phyloP scores from a whole-genome alignment of 1,140 invertebrate genomes.

The Phymastichus coffea region DNA sequence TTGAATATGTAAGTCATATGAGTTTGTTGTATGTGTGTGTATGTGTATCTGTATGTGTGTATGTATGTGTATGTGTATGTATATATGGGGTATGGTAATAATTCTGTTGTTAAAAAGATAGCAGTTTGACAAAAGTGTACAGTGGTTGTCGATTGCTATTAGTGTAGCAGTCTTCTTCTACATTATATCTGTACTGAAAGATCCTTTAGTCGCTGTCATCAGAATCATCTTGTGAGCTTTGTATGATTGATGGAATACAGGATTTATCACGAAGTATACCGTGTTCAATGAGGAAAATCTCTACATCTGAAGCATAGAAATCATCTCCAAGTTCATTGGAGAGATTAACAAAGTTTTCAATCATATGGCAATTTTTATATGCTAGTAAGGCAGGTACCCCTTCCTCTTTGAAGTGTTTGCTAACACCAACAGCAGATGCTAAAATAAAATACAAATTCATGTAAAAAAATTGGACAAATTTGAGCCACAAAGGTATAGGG shows the following conservation, averaged over 20 bases:
- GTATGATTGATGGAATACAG: constrained; percentile 49
- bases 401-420: constrained; percentile 77
- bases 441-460: constrained; percentile 27
- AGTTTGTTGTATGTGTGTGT: too few species aligned
- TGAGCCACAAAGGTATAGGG: too few species aligned
- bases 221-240: constrained; percentile 35
- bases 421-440: constrained; percentile 71
- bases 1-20: too few species aligned
- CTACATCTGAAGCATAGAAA: constrained; percentile 87
- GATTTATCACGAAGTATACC: constrained; percentile 73
- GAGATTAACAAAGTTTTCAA: constrained; percentile 91
- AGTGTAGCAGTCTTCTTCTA: constrained; percentile 30
- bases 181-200: constrained; percentile 30
- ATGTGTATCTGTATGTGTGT: too few species aligned
- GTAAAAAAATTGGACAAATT: neutral
- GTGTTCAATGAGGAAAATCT: constrained; percentile 85
- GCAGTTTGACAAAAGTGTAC: too few species aligned
- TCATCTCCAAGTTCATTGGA: constrained; percentile 85
- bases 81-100: too few species aligned
- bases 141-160: constrained; percentile 1
- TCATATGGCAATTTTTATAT: constrained; percentile 86
- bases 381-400: constrained; percentile 90
- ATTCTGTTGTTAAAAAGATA: neutral
- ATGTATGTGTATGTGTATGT: too few species aligned
- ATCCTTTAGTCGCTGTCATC: constrained; percentile 42